phyloP scores from a whole-genome alignment of 2,888 invertebrate genomes.

The Cenopis cana region DNA sequence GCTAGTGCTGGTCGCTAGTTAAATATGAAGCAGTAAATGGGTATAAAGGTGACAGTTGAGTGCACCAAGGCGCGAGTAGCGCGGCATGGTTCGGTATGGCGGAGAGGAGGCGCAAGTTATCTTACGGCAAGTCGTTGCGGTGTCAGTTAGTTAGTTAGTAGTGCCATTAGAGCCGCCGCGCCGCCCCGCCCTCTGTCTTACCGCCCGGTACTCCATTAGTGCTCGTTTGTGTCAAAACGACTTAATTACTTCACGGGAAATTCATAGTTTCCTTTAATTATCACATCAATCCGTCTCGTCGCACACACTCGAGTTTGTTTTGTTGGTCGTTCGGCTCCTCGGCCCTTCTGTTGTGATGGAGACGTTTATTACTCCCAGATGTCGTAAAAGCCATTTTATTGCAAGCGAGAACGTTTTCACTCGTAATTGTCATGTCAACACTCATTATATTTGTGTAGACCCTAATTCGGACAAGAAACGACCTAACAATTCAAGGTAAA shows the following conservation, averaged over 20 bases:
- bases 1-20: conserved; percentile 44
- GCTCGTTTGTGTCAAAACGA: conserved; percentile 75
- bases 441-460: conserved; percentile 39
- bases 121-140: conserved; percentile 68
- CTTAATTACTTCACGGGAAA: conserved; percentile 74
- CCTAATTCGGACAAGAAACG: conserved; percentile 37
- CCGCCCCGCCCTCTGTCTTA: conserved; percentile 62
- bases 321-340: conserved; percentile 63
- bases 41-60: conserved; percentile 58
- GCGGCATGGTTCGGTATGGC: conserved; percentile 42
- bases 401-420: conserved; percentile 57
- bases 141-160: conserved; percentile 77
- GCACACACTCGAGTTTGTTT: conserved; percentile 58
- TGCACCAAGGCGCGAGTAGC: conserved; percentile 43
- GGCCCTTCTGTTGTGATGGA: conserved; percentile 62
- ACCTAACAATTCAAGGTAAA: not conserved
- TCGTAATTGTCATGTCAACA: conserved; percentile 43
- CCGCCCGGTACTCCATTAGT: conserved; percentile 69
- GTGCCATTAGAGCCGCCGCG: conserved; percentile 73
- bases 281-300: conserved; percentile 52
- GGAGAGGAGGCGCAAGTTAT: conserved; percentile 54
- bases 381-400: conserved; percentile 67
- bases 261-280: conserved; percentile 65
- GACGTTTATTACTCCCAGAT: conserved; percentile 62
- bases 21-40: conserved; percentile 46